A percentile compares a stretch with the other conserved stretches of the same genome.
These are phyloP conservation scores for Turritopsis rubra DNA, from an alignment of 30 jellyfish, hydroid and myxozoan genomes.

Conservation along the genomic window DNA sequence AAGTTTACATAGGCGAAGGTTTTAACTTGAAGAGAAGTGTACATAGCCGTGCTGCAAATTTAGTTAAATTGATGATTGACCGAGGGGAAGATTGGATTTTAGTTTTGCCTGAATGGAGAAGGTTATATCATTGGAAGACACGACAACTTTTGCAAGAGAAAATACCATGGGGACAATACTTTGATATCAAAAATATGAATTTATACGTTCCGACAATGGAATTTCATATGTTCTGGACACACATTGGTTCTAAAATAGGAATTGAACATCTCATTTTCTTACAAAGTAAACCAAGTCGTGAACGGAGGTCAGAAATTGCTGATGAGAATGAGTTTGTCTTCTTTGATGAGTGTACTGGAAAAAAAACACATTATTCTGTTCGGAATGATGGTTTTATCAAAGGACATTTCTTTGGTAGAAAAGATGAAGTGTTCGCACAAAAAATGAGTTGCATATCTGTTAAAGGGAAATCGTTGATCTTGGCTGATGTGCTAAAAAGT, in stretches of 20 bases:
- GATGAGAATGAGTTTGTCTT: slow-evolving; percentile 45
- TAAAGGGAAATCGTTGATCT: slow-evolving; percentile 63
- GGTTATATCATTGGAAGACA: slow-evolving; percentile 77
- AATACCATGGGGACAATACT: slow-evolving; percentile 67
- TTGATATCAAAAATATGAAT: slow-evolving; percentile 57
- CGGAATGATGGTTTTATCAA: slow-evolving; percentile 39
- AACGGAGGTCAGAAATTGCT: slow-evolving; percentile 70
- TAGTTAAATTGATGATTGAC: slow-evolving; percentile 48
- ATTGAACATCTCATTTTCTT: slow-evolving; percentile 61
- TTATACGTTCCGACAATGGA: slow-evolving; percentile 70
- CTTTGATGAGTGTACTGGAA: slow-evolving; percentile 9
- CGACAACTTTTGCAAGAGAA: slow-evolving; percentile 42
- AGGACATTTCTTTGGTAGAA: slow-evolving; percentile 76
- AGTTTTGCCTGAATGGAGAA: slow-evolving; percentile 92
- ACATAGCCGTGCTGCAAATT: slow-evolving; percentile 72
- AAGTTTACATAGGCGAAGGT: slow-evolving; percentile 90
- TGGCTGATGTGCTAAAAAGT: slow-evolving; percentile 37
- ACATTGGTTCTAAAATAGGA: slow-evolving; percentile 41
- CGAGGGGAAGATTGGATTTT: slow-evolving; percentile 61
- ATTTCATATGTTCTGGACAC: slow-evolving; percentile 40
- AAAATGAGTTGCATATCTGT: slow-evolving; percentile 60
- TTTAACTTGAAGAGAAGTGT: slow-evolving; percentile 88
- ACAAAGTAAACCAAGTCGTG: slow-evolving; percentile 76
- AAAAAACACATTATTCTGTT: slow-evolving; percentile 15
- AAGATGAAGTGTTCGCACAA: slow-evolving; percentile 58